A percentile compares a stretch with the other conserved stretches of the same genome.
Conservation (phyloP, 2,888 invertebrate species). For the Rhogogaster chlorosoma region DNA sequence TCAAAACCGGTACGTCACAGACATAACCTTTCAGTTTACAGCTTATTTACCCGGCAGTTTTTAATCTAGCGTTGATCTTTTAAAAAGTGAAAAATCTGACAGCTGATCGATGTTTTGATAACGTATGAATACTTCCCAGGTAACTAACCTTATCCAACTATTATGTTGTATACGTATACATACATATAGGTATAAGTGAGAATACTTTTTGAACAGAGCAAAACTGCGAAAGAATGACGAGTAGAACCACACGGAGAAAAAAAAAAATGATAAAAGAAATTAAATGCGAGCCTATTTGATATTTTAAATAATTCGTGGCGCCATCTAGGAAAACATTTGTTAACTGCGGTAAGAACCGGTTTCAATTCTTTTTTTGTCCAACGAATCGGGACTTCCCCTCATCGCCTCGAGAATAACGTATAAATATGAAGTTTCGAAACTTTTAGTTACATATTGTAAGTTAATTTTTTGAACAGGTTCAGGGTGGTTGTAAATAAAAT, state of each 20-base stretch:
- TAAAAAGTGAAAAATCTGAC: not conserved
- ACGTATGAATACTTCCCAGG: not conserved
- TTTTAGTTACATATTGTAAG: not conserved
- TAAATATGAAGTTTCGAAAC: not conserved
- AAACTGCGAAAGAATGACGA: not conserved
- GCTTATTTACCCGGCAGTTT: not conserved
- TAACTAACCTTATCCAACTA: not conserved
- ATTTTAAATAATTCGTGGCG: not conserved
- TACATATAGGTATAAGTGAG: not conserved
- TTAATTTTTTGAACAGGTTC: not conserved
- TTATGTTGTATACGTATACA: not conserved
- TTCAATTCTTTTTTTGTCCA: not conserved
- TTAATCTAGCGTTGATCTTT: not conserved
- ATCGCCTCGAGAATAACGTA: not conserved
- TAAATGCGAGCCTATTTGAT: not conserved
- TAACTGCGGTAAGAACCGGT: not conserved
- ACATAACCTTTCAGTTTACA: not conserved
- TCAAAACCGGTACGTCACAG: not conserved
- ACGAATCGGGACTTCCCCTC: not conserved
- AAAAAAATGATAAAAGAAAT: not conserved
- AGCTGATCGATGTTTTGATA: constrained; percentile 3
- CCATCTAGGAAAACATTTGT: not conserved
- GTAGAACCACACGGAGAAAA: not conserved
- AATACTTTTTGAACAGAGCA: not conserved
- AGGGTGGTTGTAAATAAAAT: not conserved